Conservation (phyloP, 1,140 invertebrate species). For the honey bee (Apis mellifera) region Amel_HAv3.1 CM009932.2:8844001-8844500, state of each 20-base stretch:
- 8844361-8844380: background rate
- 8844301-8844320: background rate
- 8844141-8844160: too few species aligned
- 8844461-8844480: constrained; percentile 37
- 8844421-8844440: constrained; percentile 23
- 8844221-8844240: background rate
- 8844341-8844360: constrained; percentile 19
- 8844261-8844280: background rate
- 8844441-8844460: constrained; percentile 39
- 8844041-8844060: too few species aligned
- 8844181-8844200: too few species aligned
- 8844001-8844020: background rate
- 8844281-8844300: background rate
- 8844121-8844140: too few species aligned
- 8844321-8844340: background rate
- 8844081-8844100: too few species aligned
- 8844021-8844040: too few species aligned
- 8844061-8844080: too few species aligned
- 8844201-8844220: too few species aligned
- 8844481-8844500: constrained; percentile 6
- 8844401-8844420: constrained; percentile 64
- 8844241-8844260: background rate
- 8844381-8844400: constrained; percentile 39
- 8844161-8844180: too few species aligned
- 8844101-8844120: too few species aligned